Percentiles rank a stretch among this genome's conserved stretches.
Evolutionary conservation across 2,113 vertebrate species (phyloP).

Genomic region (Deroptyus accipitrinus): DNA sequence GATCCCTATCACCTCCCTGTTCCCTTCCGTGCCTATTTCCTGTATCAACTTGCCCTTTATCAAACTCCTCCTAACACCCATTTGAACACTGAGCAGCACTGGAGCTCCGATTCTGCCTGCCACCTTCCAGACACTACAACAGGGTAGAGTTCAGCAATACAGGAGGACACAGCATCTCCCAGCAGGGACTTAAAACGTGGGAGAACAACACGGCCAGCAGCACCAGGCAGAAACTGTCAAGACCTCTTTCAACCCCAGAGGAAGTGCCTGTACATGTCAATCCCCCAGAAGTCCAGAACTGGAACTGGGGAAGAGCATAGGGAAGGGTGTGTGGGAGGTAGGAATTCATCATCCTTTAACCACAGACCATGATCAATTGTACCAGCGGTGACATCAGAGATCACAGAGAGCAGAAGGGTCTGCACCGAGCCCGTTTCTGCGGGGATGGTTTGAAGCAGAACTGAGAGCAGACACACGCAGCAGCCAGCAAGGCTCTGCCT

Average conservation of each 20-base stretch:
- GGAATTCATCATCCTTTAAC: not conserved
- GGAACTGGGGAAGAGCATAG: not conserved
- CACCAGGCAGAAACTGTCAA: not conserved
- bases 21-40: not conserved
- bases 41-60: too few relatives aligned
- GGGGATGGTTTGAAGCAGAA: not conserved
- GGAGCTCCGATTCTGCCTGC: not conserved
- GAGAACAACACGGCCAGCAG: not conserved
- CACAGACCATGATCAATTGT: not conserved
- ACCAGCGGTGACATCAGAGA: not conserved
- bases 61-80: not conserved
- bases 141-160: not conserved
- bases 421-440: not conserved
- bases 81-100: not conserved
- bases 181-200: not conserved
- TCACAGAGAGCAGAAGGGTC: not conserved
- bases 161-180: not conserved
- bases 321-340: not conserved
- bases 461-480: rapidly evolving
- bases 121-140: not conserved
- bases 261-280: not conserved
- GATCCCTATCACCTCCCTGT: not conserved
- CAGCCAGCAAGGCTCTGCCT: not conserved
- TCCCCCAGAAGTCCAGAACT: not conserved
- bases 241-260: not conserved